Evolutionary conservation across 2,797 vertebrate species (phyloP).

Genomic region (Sciaenops ocellatus): DNA sequence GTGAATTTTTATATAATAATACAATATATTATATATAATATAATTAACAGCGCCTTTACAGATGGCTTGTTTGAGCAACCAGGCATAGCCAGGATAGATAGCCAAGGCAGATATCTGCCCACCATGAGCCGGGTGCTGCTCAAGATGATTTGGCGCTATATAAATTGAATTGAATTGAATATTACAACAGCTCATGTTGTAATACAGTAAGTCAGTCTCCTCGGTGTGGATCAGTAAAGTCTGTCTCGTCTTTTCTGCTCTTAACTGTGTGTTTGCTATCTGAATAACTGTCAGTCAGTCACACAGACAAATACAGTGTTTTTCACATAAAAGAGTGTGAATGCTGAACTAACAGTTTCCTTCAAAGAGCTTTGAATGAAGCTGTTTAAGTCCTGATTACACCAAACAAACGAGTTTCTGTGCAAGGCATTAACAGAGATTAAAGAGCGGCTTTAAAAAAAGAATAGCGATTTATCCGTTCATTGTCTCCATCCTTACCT

Average conservation of each 20-base stretch:
- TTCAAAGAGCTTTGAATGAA: background rate
- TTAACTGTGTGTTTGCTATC: background rate
- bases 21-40: too few species aligned
- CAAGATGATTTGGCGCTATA: too few species aligned
- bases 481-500: constrained; percentile 8
- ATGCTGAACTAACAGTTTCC: background rate
- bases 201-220: too few species aligned
- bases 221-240: too few species aligned
- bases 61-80: too few species aligned
- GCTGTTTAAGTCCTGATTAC: background rate
- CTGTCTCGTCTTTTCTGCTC: background rate
- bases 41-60: too few species aligned
- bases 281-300: background rate
- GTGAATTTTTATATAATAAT: too few species aligned
- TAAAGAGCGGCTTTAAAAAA: constrained; percentile 3
- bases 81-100: too few species aligned
- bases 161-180: too few species aligned
- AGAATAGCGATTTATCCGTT: background rate
- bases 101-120: too few species aligned
- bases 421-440: constrained; percentile 4
- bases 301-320: background rate
- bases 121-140: too few species aligned
- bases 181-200: too few species aligned
- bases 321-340: background rate
- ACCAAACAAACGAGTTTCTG: background rate